A percentile compares a stretch with the other conserved stretches of the same genome.
Conservation (phyloP, 2,113 vertebrate genomes). For the Phocoena phocoena region DNA sequence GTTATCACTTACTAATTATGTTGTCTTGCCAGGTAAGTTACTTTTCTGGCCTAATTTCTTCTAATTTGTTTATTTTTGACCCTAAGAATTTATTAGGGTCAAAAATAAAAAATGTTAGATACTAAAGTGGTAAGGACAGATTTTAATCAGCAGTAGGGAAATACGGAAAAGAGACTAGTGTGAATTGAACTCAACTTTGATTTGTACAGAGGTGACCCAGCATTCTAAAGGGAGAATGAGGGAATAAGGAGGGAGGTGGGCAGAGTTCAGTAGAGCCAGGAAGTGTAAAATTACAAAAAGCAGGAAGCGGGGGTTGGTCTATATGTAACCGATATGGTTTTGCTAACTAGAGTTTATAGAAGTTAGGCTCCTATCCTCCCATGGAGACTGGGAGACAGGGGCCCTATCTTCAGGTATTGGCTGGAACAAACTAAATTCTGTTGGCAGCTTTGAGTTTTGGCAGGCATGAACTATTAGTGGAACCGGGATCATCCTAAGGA, state of each 20-base stretch:
- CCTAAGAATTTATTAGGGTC: neutral
- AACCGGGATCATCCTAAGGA: neutral
- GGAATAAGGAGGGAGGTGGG: no score
- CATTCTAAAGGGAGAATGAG: neutral
- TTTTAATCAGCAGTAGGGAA: neutral
- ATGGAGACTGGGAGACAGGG: neutral
- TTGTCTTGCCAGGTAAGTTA: neutral
- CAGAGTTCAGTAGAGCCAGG: neutral
- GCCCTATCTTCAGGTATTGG: neutral
- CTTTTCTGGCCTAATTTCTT: neutral
- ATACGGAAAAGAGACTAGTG: neutral
- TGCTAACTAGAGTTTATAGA: neutral
- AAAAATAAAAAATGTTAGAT: neutral
- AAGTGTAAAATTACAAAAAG: neutral
- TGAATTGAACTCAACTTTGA: neutral
- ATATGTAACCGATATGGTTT: neutral
- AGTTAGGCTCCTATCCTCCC: neutral
- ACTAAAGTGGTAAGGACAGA: neutral
- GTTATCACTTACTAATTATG: neutral
- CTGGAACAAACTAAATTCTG: neutral
- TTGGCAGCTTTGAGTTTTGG: neutral
- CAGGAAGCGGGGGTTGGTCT: fast-evolving
- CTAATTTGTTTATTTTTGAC: no score
- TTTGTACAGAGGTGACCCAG: neutral
- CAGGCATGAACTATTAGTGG: neutral